Evolutionary conservation across 2,113 vertebrate genomes (phyloP), one percentile per base, ranked within the genome.

Genomic region (Coturnix japonica): DNA sequence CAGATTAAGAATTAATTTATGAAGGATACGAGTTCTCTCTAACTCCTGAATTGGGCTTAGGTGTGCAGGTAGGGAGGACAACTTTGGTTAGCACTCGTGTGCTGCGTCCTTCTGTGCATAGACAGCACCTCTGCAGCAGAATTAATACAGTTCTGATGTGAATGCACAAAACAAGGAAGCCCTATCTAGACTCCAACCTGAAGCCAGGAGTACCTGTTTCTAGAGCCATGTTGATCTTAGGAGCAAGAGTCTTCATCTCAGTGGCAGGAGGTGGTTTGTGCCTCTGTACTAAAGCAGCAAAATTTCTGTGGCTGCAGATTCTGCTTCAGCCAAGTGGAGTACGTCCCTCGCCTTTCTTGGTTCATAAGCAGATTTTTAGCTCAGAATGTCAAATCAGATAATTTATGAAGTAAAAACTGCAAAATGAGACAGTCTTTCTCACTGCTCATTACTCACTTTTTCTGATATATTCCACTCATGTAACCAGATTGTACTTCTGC

Each of bases 381-480:
- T 47, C 33, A 89, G 84, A 92, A 88, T 89, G 81, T 89, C 92
- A 96, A 94, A 95, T 96, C 96, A 93, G 95, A 95, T 96, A 89
- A 93, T 94, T 91, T 93, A 67, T 93, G 51, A 91, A 91, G 87
- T 93, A 93, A 91, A 92, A 93, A 93, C 77, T 85, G 89, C 75
- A 83, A 89, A 92, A 94, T 81, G 92, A 96, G 95, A 85, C 87
- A 74, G 72, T 74, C 87, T 63, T 91, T 69, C 57, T 95, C 73
- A 11, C 72, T 90, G 85, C 65, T 94, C 19, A 91, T 96, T 96
- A 96, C 94, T 96, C 95, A 96, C 84, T 89, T 95, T 94, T 96
- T 96, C 96, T 96, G 92, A 91, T 89, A 89, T 95, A 95, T 91
- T 96, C 87, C 80, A 91, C 87, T 92, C 94, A 81, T 92, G 91